Conservation (phyloP, 2,888 invertebrate species). For the Lithophane semibrunnea region DNA sequence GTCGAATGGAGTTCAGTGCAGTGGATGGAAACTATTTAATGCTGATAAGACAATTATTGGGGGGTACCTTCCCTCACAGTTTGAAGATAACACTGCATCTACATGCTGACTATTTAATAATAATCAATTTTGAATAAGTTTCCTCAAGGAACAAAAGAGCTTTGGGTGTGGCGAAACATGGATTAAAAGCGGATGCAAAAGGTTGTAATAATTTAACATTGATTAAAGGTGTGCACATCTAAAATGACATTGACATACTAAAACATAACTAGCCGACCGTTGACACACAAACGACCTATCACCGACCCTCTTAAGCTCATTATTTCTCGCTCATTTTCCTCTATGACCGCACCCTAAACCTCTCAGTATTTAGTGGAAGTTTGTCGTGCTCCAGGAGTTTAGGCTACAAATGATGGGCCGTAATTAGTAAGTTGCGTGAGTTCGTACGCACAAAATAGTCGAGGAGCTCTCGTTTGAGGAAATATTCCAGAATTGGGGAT, state of each 20-base stretch:
- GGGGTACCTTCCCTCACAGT: not conserved
- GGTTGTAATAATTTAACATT: not conserved
- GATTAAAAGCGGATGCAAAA: not conserved
- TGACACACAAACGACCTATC: constrained; percentile 21
- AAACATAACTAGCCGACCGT: constrained; percentile 16
- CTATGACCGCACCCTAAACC: constrained; percentile 25
- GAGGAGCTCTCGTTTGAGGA: constrained; percentile 56
- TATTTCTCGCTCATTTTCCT: constrained; percentile 56
- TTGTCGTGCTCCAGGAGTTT: constrained; percentile 69
- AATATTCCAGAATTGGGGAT: constrained; percentile 64
- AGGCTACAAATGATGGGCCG: constrained; percentile 71
- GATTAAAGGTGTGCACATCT: not conserved
- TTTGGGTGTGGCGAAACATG: not conserved
- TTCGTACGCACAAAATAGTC: constrained; percentile 61
- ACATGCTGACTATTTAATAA: not conserved
- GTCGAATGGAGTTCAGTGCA: constrained; percentile 31
- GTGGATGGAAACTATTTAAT: constrained; percentile 34
- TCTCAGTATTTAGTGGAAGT: constrained; percentile 71
- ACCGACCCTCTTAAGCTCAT: constrained; percentile 24
- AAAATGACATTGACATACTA: constrained; percentile 13
- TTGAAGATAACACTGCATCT: not conserved
- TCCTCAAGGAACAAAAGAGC: not conserved
- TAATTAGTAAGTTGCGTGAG: constrained; percentile 74
- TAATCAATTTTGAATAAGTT: not conserved
- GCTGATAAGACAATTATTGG: constrained; percentile 18